These are phyloP conservation scores for Tiliacea aurago DNA, from an alignment of 2,888 invertebrate species.

Conservation along the genomic window DNA sequence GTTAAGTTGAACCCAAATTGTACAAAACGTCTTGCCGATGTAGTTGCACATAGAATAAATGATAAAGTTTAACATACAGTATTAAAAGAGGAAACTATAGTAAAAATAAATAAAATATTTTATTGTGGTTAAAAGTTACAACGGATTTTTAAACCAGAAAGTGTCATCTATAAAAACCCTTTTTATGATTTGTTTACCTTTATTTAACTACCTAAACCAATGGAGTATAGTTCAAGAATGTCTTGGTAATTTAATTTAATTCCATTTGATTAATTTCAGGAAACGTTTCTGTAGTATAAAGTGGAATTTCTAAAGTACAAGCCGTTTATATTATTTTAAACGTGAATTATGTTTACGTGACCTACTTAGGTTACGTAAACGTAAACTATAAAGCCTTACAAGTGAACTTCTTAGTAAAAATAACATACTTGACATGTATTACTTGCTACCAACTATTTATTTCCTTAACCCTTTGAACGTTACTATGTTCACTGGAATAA, in stretches of 20 bases:
- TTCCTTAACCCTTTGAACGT: constrained; percentile 32
- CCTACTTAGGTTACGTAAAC: constrained; percentile 32
- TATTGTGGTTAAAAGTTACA: too few species aligned
- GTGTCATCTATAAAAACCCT: too few species aligned
- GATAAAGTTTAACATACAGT: too few species aligned
- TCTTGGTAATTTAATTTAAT: background rate
- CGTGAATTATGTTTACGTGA: background rate
- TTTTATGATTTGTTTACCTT: too few species aligned
- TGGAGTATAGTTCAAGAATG: background rate
- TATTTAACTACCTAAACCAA: too few species aligned
- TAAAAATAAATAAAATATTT: too few species aligned
- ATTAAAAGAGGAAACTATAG: too few species aligned
- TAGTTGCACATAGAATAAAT: too few species aligned
- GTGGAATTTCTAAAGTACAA: constrained; percentile 1
- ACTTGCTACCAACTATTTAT: constrained; percentile 38
- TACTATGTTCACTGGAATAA: constrained; percentile 35
- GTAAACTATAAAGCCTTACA: constrained; percentile 18
- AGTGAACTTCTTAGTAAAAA: constrained; percentile 29
- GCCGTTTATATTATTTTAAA: constrained; percentile 9
- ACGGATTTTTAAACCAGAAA: too few species aligned
- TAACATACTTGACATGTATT: constrained; percentile 41
- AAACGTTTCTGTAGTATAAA: constrained; percentile 8
- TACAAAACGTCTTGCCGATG: too few species aligned
- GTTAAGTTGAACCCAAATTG: too few species aligned
- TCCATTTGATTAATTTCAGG: background rate